Evolutionary conservation across 2,888 invertebrate species (phyloP), one percentile per base, ranked within the genome.

Genomic region (Thereva unica): DNA sequence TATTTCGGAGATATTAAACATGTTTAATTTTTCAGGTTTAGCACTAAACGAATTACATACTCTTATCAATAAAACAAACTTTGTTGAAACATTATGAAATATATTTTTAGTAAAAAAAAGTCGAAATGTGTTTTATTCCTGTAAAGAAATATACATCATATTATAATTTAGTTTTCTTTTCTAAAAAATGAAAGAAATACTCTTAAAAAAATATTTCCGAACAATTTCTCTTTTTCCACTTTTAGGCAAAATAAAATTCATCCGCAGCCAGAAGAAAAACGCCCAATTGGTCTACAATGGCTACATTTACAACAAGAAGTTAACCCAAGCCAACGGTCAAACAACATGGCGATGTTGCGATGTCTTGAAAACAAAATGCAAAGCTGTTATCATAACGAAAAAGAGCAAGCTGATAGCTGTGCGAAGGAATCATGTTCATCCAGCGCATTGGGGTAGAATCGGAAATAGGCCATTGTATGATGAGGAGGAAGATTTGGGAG

Each of bases 191-290:
- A n/a, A 45, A n/a, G n/a, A 40, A 12, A 38, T 34, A 35, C 12
- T 42, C 9, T 42, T 7, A 9, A 42, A 2, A 42, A 2, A 42
- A 7, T 8, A 42, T 8, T 8, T 8, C 3, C 7, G 34, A 53
- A 37, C 23, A 7, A 53, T 44, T 34, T 10, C 64, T 47, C 61
- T 68, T 64, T 66, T 68, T 69, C 47, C 71, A 67, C 37, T 72
- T 72, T 68, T 70, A 72, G 76, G 72, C 35, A 71, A 71, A 68
- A 76, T 82, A 45, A 76, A 77, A 68, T 82, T 81, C 71, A 82
- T 82, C 70, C 76, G 82, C 64, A 82, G 82, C 71, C 81, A 80
- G 68, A 81, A 82, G 75, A 81, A 82, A 71, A 82, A 82, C 71
- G 80, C 82, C 4, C 82, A 82, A 64, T 74, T 82, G 38, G 82